Evolutionary conservation across 2,797 vertebrate species (phyloP), one percentile per base, ranked within the genome.

Genomic region (Podarcis siculus): DNA sequence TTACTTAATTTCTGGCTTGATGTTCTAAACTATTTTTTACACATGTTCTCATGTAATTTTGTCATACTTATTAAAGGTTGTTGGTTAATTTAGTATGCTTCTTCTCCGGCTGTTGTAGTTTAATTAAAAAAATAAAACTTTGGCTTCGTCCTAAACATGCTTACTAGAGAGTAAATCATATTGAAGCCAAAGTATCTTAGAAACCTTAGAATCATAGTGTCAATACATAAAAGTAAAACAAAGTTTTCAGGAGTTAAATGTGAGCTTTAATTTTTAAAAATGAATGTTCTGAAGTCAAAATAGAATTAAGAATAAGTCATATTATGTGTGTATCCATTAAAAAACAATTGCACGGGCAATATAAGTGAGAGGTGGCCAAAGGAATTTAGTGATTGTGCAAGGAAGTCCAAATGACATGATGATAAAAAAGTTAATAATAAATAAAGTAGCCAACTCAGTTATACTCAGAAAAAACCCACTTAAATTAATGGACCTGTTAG

Each of bases 21-120:
- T 89, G 67, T 82, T 77, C 82, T 12, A 72, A 9, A 0, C 21
- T 76, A 1, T 69, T 92, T 82, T 45, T 88, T 94, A 86, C 3
- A n/a, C 35, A 6, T 80, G 2, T 92, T 67, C n/a, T 19, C 42
- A 86, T 82, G 39, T n/a, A 88, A 67, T 82, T 90, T 88, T 64
- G 32, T 79, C 72, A 30, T 21, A 61, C 19, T 55, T 83, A 17
- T 91, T 81, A 86, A 90, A 89, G 30, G 64, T 90, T 89, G 55
- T 27, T 83, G 90, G 79, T 73, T 37, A 89, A 58, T 6, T 12
- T 15, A 67, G 55, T 83, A 30, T 21, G 42, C 35, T 4, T 0
- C 79, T 87, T 91, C 83, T 89, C 25, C 61, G 42, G 0, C 1
- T 91, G 21, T 37, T 72, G 89, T 90, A 77, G 82, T 84, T 75